Evolutionary conservation across 2,797 vertebrate species (phyloP).

Genomic region (Danionella dracula): DNA sequence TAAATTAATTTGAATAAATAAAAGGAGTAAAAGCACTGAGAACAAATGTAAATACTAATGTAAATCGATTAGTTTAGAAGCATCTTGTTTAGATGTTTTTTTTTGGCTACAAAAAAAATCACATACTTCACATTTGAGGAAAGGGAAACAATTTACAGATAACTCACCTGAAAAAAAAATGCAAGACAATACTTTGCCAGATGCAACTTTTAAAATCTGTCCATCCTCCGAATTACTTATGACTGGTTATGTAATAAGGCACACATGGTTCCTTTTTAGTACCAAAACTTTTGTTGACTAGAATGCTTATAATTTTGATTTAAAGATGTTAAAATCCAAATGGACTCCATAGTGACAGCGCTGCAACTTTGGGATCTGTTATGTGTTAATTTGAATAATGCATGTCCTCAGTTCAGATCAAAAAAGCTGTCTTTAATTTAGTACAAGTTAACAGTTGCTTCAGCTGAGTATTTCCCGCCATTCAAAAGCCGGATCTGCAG

Average conservation of each 20-base stretch:
- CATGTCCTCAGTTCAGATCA: no score
- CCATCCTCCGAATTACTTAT: conserved; percentile 20
- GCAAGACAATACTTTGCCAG: no score
- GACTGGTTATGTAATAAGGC: conserved; percentile 58
- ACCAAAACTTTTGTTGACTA: conserved; percentile 67
- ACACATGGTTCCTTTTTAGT: conserved; percentile 66
- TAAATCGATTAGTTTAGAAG: no score
- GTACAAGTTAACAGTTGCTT: conserved; percentile 44
- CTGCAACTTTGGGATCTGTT: conserved; percentile 43
- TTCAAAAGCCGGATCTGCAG: conserved; percentile 39
- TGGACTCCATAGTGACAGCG: conserved; percentile 6
- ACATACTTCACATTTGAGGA: no score
- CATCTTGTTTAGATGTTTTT: no score
- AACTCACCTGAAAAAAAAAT: no score
- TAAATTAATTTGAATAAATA: no score
- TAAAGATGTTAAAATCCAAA: conserved; percentile 43
- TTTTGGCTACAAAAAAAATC: no score
- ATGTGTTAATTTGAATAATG: conserved; percentile 37
- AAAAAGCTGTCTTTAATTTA: no score
- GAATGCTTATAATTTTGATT: conserved; percentile 44
- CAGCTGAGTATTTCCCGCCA: conserved; percentile 22
- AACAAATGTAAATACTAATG: no score
- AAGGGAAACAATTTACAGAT: no score
- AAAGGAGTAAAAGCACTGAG: no score
- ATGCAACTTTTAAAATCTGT: background rate